Evolutionary conservation across 2,113 vertebrate genomes (phyloP), one percentile per base, ranked within the genome.

Genomic region (Phrynosoma platyrhinos): DNA sequence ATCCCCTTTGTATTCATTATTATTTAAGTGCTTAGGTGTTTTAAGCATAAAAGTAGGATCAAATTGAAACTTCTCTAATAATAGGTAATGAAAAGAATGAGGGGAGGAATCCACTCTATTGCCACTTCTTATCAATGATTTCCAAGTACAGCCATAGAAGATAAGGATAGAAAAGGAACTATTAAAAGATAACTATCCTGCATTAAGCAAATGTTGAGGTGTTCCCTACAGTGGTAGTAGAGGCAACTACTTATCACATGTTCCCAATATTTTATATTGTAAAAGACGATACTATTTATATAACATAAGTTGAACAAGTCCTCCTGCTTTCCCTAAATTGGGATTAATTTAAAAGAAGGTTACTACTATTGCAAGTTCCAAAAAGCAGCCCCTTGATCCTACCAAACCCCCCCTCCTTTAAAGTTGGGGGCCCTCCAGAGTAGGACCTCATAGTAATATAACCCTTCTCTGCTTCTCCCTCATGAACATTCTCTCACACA

Each of bases 41-140:
- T 62, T 62, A 75, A 64, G 74, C 36, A 86, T 32, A 42, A 81
- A 42, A 27, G 32, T 9, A n/a, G 10, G 27, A 71, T 64, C 21
- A 18, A 87, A 74, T 14, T 47, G 40, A 27, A 82, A 23, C 12
- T 82, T 87, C 36, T 47, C 79, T 55, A 82, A 82, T 75, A 47
- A 62, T 36, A 64, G n/a, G 52, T 36, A 75, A 25, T 23, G 68
- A 62, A 87, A 74, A 53, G 32, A n/a, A 30, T 75, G 16, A 6
- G 47, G 30, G 7, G 23, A 62, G n/a, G 58, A 27, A 42, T 12
- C 83, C 25, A 62, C 36, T 47, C 53, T 30, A 76, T 30, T 85
- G 53, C 30, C 12, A 47, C 27, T 72, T 47, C 69, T 82, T 74
- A 82, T 47, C 27, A 47, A 14, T 66, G n/a, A 82, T 68, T 53